These are phyloP conservation scores for Oncorhynchus masou DNA, from an alignment of 2,113 vertebrate species.

Conservation along the genomic window DNA sequence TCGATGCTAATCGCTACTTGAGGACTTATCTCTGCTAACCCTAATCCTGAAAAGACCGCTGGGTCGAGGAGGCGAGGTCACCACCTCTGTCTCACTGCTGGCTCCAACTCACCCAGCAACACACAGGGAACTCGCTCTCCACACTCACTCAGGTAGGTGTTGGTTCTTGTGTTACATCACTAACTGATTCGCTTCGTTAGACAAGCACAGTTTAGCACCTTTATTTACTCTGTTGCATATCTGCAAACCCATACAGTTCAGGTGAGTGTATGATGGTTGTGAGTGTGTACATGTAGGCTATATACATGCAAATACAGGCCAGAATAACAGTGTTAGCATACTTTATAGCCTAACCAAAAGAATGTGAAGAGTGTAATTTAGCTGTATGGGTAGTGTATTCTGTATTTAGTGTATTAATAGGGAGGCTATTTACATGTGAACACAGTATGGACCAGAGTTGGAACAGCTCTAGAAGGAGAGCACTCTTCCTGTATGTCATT, in stretches of 20 bases:
- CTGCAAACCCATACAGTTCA: slow-evolving; percentile 15
- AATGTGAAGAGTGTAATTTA: slow-evolving; percentile 25
- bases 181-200: slow-evolving; percentile 11
- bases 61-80: slow-evolving; percentile 12
- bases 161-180: background rate
- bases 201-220: background rate
- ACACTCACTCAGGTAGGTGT: slow-evolving; percentile 1
- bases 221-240: slow-evolving; percentile 1
- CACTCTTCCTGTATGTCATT: background rate
- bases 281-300: background rate
- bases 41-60: slow-evolving; percentile 31
- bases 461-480: background rate
- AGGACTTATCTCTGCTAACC: slow-evolving; percentile 25
- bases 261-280: slow-evolving; percentile 31
- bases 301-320: background rate
- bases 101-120: background rate
- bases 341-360: background rate
- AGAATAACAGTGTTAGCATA: no score
- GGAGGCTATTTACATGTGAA: background rate
- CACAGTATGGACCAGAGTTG: background rate
- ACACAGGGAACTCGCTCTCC: background rate
- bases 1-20: slow-evolving; percentile 17
- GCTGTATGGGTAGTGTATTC: background rate
- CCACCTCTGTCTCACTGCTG: slow-evolving; percentile 13
- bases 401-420: background rate